Evolutionary conservation across 2,888 invertebrate species (phyloP), one percentile per base, ranked within the genome.

Genomic region (Tiphia femorata): DNA sequence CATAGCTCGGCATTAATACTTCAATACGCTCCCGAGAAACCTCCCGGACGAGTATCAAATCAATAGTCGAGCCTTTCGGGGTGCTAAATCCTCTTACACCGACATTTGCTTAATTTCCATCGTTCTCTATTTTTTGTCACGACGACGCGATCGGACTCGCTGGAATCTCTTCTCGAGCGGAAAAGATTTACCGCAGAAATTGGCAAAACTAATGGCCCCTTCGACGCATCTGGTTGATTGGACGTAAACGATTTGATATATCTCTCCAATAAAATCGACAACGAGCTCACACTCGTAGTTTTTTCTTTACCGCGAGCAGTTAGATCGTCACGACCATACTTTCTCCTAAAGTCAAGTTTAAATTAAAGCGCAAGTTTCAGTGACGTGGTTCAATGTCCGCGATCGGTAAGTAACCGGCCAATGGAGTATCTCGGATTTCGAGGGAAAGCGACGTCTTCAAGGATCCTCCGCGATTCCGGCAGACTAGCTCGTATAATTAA

Each of bases 341-440:
- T 65, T 64, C 64, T 44, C 58, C 61, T 38, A 47, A 53, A 64
- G 42, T 42, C 20, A 54, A 55, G 42, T 48, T 40, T 35, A n/a
- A n/a, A n/a, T n/a, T n/a, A 40, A 49, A 58, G 47, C 44, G 55
- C 43, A 41, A 55, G 46, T 48, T 56, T 47, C 29, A 14, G 44
- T 12, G 33, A 12, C 40, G 43, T 3, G 44, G 46, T n/a, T 42
- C 49, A 58, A 53, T 42, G 48, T 25, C 37, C 42, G 38, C 44
- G 35, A 48, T 14, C 42, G 20, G 14, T 19, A 35, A 43, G 25
- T 30, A 46, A 1, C 29, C 17, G 38, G 27, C 20, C 38, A 25
- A 40, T 51, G 53, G 52, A 10, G 17, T 8, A 19, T 27, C 27
- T 50, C 27, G 12, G 35, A 25, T 50, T 55, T 46, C 40, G 12